Evolutionary conservation across 2,113 vertebrate species (phyloP), one percentile per base, ranked within the genome.

Genomic region (Lepus europaeus): DNA sequence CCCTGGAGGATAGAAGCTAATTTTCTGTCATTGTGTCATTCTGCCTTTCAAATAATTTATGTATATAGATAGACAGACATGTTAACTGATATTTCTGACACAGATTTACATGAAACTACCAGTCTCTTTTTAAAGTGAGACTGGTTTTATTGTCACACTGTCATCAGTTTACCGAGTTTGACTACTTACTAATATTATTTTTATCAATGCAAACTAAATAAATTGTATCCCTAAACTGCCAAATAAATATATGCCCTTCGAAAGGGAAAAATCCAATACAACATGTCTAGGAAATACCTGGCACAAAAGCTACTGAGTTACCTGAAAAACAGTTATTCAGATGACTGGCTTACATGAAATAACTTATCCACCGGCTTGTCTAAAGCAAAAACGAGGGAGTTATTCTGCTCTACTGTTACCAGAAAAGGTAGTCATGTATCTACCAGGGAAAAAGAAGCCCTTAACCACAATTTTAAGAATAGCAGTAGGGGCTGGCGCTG

Each of bases 241-340:
- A 94, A 92, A 82, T 74, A 84, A 79, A 90, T 86, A 51, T 14
- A 82, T 3, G 2, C 2, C 61, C 31, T 76, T 61, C 25, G 29
- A 76, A 90, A 93, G 85, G 27, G 0, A 80, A 25, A 97, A 85
- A 95, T 85, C 12, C 90, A 95, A 3, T 51, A 64, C 56, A 68
- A 56, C 22, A 85, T 45, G 39, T 45, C 39, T 69, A 93, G 33
- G n/a, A 94, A 83, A 95, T 16, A 91, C 59, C 3, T 88, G 59
- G 49, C 36, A 81, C 29, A 73, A 80, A 63, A 77, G 39, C 29
- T 68, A 82, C 49, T 84, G 12, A 93, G 74, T 93, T 66, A 93
- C 31, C 63, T 84, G 59, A 29, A 61, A 92, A 81, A 87, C 29
- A 63, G 74, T 70, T 87, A 79, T 86, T 86, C 69, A 90, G 61